Percentiles rank a stretch among this genome's conserved stretches.
These are phyloP conservation scores for Sylvicola cinctus DNA, from an alignment of 2,888 invertebrate species.

Conservation along the genomic window DNA sequence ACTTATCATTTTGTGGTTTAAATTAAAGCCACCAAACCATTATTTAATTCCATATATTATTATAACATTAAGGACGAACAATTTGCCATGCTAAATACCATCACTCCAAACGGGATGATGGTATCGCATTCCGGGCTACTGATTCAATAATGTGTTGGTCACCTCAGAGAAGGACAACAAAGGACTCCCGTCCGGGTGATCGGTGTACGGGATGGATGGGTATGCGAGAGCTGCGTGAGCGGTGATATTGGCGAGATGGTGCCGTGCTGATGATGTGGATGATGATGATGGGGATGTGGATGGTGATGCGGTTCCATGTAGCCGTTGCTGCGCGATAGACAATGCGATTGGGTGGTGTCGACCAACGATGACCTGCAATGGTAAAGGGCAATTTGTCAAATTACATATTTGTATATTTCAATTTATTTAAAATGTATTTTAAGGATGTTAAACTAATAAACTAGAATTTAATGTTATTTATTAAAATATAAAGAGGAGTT, in stretches of 20 bases:
- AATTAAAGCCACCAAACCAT: too few relatives aligned
- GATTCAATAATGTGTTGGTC: slow-evolving; percentile 51
- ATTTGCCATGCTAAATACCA: too few relatives aligned
- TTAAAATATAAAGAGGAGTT: too few relatives aligned
- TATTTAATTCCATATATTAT: too few relatives aligned
- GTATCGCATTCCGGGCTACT: too few relatives aligned
- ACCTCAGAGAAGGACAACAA: slow-evolving; percentile 58
- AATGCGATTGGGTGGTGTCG: slow-evolving; percentile 14
- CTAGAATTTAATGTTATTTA: too few relatives aligned
- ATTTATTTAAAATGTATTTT: too few relatives aligned
- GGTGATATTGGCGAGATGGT: slow-evolving; percentile 26
- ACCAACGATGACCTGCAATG: slow-evolving; percentile 18
- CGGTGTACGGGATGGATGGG: slow-evolving; percentile 28
- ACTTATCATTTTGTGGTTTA: too few relatives aligned
- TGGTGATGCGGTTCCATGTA: slow-evolving; percentile 17
- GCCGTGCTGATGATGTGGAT: slow-evolving; percentile 21
- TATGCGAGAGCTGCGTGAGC: slow-evolving; percentile 26
- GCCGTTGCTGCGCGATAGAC: slow-evolving; percentile 15
- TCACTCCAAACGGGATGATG: too few relatives aligned
- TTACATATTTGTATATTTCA: too few relatives aligned
- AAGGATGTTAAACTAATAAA: too few relatives aligned
- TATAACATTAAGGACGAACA: too few relatives aligned
- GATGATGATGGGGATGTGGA: slow-evolving; percentile 17
- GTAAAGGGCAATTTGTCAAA: neutral
- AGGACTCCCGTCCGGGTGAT: slow-evolving; percentile 43